Evolutionary conservation across 2,113 vertebrate genomes (phyloP).

Genomic region (Arothron firmamentum): DNA sequence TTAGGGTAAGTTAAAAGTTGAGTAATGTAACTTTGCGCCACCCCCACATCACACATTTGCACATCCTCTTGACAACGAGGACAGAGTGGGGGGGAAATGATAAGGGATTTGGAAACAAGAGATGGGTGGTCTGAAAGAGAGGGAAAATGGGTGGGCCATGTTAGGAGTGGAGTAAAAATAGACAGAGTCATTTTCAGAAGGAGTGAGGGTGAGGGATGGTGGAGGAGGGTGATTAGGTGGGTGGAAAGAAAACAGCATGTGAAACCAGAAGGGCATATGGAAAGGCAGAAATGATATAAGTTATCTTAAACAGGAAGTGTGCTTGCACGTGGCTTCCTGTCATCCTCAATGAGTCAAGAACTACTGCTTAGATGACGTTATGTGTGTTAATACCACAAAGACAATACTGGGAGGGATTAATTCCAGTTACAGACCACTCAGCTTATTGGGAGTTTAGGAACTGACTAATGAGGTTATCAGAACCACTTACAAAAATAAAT

Average conservation of each 20-base stretch:
- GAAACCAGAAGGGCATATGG: constrained; percentile 46
- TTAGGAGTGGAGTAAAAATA: constrained; percentile 77
- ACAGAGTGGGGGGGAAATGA: constrained; percentile 3
- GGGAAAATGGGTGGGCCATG: constrained; percentile 69
- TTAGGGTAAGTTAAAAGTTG: too few relatives aligned
- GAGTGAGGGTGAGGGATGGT: constrained; percentile 52
- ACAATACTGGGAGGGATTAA: constrained; percentile 54
- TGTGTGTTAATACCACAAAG: constrained; percentile 37
- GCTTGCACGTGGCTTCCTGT: constrained; percentile 1
- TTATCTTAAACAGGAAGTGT: constrained; percentile 1
- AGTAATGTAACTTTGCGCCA: too few relatives aligned
- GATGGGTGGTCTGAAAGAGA: constrained; percentile 49
- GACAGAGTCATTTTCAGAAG: constrained; percentile 74
- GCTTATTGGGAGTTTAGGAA: constrained; percentile 36
- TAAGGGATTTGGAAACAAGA: constrained; percentile 38
- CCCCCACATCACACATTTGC: too few relatives aligned
- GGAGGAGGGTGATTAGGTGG: constrained; percentile 22
- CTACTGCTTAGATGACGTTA: constrained; percentile 24
- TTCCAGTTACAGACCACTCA: constrained; percentile 38
- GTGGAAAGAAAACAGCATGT: constrained; percentile 65
- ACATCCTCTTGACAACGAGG: constrained; percentile 20
- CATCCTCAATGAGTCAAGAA: constrained; percentile 38
- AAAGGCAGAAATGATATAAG: constrained; percentile 17
- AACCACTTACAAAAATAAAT: constrained; percentile 49
- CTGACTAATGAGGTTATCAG: constrained; percentile 56